phyloP scores from a whole-genome alignment of 1,140 invertebrate genomes.

The Linepithema humile region DNA sequence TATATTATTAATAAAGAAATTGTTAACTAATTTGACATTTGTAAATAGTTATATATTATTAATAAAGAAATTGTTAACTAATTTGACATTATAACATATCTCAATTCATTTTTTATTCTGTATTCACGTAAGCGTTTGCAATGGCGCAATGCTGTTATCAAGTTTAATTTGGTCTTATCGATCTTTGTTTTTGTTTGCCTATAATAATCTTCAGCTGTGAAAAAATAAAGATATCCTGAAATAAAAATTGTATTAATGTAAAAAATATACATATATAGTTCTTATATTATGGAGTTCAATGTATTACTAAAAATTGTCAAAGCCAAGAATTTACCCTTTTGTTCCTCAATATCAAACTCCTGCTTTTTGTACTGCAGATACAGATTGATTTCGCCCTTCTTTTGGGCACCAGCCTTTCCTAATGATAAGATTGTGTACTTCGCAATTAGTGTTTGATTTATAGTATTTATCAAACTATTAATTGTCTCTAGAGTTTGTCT shows the following conservation, averaged over 20 bases:
- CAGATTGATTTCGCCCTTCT: constrained; percentile 78
- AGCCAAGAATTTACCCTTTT: constrained; percentile 63
- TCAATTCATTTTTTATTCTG: constrained; percentile 73
- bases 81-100: constrained; percentile 71
- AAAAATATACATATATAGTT: background rate
- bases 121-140: constrained; percentile 78
- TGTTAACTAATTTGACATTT: too few relatives aligned
- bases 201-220: constrained; percentile 79
- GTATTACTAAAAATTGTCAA: background rate
- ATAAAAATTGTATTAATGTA: constrained; percentile 61
- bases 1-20: too few relatives aligned
- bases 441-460: constrained; percentile 77
- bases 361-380: constrained; percentile 78
- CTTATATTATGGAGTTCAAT: too few relatives aligned
- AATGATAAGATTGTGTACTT: constrained; percentile 78
- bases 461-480: constrained; percentile 75
- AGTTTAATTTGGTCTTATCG: constrained; percentile 80
- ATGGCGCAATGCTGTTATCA: constrained; percentile 78
- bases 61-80: too few relatives aligned
- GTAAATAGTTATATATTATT: too few relatives aligned
- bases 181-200: constrained; percentile 75
- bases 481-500: constrained; percentile 72
- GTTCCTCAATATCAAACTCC: constrained; percentile 65
- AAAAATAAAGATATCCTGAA: constrained; percentile 78
- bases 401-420: constrained; percentile 77